Base-by-base conservation (phyloP, 2,888 invertebrate species). In the Axea sp. region DNA sequence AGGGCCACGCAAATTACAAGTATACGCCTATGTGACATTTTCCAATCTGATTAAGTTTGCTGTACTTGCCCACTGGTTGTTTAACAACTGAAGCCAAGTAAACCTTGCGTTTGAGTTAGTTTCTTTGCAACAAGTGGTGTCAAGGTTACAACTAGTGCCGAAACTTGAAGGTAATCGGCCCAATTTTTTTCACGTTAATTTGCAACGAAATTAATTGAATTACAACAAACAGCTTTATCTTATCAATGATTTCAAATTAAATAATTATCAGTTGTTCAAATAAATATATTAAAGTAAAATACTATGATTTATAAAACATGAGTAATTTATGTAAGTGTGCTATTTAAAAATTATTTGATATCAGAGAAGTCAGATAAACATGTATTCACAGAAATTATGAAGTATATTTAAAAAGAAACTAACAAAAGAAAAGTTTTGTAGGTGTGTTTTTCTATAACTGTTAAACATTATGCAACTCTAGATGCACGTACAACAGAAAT, bases 51-150 rank as follows among this genome's bases (percentile, higher is more conserved):
- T 60, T 26, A 43, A 28, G 19, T 72, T 64, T 30, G 33, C 12
- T 8, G 15, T 19, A 45, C 59, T 55, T 60, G 64, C 37, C 47
- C 33, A 45, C 19, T 26, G 33, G 62, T 51, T 49, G 57, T 75
- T 75, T 26, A 62, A 62, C 33, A 57, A 71, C 71, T 71, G 62
- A 71, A 71, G 71, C 71, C 71, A 57, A 41, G 57, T 37, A 49
- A 64, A 72, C 72, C 72, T 72, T 59, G 59, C 45, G 65, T 37
- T 59, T 59, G 65, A 41, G 41, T 72, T 65, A 72, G 72, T 72
- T 72, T 57, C 64, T 35, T 43, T 64, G 43, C 51, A 24, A 64
- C 51, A 62, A 64, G 72, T 64, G 57, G 57, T 71, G 71, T 57
- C 71, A 71, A 71, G 71, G 71, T 57, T 64, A n/a, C 55, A 31